A percentile compares a stretch with the other conserved stretches of the same genome.
These are phyloP conservation scores for Panthera leo DNA, from an alignment of 2,113 vertebrate genomes.

Conservation along the genomic window DNA sequence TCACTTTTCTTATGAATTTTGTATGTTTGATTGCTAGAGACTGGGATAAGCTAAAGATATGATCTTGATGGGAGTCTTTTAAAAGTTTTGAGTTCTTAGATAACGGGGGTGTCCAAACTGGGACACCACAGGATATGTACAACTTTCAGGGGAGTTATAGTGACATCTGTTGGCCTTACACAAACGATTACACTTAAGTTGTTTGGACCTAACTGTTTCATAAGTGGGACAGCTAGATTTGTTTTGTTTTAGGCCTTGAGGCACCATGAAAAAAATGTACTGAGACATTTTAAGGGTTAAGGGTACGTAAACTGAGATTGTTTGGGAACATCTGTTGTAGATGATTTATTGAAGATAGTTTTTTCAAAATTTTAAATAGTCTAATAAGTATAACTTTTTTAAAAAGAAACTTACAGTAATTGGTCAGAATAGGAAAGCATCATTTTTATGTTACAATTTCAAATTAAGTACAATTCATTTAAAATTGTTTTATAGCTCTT, in stretches of 20 bases:
- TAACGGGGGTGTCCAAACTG: neutral
- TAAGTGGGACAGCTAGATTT: neutral
- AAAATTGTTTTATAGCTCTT: conserved; percentile 78
- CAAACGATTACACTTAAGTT: neutral
- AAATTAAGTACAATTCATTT: conserved; percentile 47
- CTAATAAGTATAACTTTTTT: neutral
- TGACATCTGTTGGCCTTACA: neutral
- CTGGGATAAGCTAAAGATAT: neutral
- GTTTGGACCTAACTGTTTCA: neutral
- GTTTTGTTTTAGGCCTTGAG: neutral
- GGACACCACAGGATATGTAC: neutral
- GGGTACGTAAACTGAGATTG: neutral
- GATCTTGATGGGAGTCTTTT: neutral
- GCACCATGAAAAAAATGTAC: neutral
- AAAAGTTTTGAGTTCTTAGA: conserved; percentile 33
- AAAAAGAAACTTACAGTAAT: neutral
- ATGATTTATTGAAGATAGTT: conserved; percentile 22
- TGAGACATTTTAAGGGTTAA: neutral
- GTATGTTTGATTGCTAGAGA: conserved; percentile 14
- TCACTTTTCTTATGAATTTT: conserved; percentile 26
- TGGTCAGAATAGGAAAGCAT: neutral
- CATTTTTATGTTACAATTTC: conserved; percentile 30
- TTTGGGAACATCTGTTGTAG: neutral
- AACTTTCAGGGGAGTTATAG: neutral
- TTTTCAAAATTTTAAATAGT: conserved; percentile 28